Base-by-base conservation (phyloP, 2,888 invertebrate genomes). In the Drosophila flavopinicola region DNA sequence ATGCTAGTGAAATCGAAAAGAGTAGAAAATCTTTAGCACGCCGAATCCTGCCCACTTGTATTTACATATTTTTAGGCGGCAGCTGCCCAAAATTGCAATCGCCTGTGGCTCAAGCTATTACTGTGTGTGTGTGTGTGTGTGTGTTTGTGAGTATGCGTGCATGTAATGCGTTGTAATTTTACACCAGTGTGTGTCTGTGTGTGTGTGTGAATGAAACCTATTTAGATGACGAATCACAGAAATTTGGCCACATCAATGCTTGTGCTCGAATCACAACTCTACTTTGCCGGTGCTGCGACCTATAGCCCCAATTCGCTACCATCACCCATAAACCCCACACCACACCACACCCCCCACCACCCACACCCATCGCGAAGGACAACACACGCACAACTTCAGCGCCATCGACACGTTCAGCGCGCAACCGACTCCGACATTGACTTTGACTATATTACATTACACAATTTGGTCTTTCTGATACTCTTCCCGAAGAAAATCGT, bases 231-330 rank as follows among this genome's bases (percentile, higher is more conserved):
- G 78, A 82, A 88, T 87, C 76, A 69, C 86, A 75, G 85, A 82
- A 86, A 87, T 88, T 88, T 88, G 75, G 75, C 70, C 85, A 76
- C 88, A 88, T 85, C 87, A 88, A 78, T 88, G 85, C 88, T 80
- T 66, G 67, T 65, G 48, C 69, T 71, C 44, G 57, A 69, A 76
- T 79, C 77, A 65, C 69, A 75, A 44, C 67, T 64, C 66, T 53
- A 49, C 70, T 54, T 37, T 53, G 41, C 41, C 23, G 23, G 23
- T 25, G 13, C 9, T 17, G 29, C 24, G 61, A 33, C 58, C 65
- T 29, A 37, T 27, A 23, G 47, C 35, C 57, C 37, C 39, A 54
- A 44, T 37, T 9, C 10, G 20, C 23, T 10, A 11, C 11, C n/a
- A 9, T 5, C 17, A 23, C 11, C 23, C 42, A 17, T n/a, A n/a